Conservation (phyloP, 2,888 invertebrate genomes). For the Drosophila mettleri region DNA sequence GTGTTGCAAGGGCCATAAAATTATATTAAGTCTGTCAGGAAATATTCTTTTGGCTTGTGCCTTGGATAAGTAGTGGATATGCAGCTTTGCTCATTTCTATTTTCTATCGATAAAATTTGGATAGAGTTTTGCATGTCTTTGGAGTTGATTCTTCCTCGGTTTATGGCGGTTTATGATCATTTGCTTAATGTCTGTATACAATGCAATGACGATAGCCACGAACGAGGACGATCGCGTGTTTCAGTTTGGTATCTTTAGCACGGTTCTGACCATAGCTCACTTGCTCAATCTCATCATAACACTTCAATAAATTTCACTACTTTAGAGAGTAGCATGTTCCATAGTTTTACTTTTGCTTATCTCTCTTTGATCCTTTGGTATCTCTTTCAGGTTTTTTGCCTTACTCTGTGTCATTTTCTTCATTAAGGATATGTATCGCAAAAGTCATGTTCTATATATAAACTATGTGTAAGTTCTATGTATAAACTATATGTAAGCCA, state of each 20-base stretch:
- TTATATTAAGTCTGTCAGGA: too few relatives aligned
- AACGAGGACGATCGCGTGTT: constrained; percentile 84
- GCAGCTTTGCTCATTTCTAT: constrained; percentile 83
- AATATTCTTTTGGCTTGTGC: too few relatives aligned
- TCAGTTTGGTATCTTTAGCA: constrained; percentile 84
- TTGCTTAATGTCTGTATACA: constrained; percentile 84
- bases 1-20: too few relatives aligned
- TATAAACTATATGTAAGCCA: constrained; percentile 26
- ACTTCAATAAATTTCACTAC: constrained; percentile 82
- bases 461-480: too few relatives aligned
- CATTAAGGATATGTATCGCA: constrained; percentile 62
- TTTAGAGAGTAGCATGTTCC: constrained; percentile 65
- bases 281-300: constrained; percentile 79
- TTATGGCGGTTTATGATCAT: constrained; percentile 84
- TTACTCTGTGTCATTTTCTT: constrained; percentile 83
- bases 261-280: constrained; percentile 82
- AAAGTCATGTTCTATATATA: constrained; percentile 32
- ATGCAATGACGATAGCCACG: constrained; percentile 84
- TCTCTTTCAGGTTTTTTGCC: constrained; percentile 82
- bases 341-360: not conserved
- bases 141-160: constrained; percentile 84
- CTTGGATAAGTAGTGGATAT: too few relatives aligned
- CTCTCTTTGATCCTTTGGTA: too few relatives aligned
- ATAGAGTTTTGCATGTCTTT: constrained; percentile 84
- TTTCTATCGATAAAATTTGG: constrained; percentile 82